Conservation (phyloP, 1,140 invertebrate genomes). For the Drosophila ironensis region DNA sequence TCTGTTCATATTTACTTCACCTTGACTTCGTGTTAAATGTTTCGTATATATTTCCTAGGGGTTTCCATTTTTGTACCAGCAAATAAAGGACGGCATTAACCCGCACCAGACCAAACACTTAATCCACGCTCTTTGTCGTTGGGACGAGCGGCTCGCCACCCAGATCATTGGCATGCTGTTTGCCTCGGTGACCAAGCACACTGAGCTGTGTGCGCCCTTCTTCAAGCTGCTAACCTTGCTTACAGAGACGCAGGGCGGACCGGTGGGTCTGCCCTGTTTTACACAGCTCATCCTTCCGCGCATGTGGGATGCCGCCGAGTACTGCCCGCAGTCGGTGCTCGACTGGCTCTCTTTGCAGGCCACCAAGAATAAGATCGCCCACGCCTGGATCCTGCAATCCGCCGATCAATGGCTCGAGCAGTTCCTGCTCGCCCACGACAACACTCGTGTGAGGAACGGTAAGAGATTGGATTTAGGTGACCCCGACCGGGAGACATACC, state of each 20-base stretch:
- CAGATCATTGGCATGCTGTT: conserved; percentile 95
- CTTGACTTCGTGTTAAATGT: conserved; percentile 44
- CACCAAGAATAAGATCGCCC: conserved; percentile 93
- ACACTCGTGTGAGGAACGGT: conserved; percentile 92
- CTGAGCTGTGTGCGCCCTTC: conserved; percentile 93
- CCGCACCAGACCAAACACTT: conserved; percentile 94
- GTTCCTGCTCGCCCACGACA: conserved; percentile 92
- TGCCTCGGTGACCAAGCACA: conserved; percentile 93
- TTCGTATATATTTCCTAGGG: conserved; percentile 84
- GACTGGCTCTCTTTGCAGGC: conserved; percentile 95
- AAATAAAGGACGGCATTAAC: conserved; percentile 96
- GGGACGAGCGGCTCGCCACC: conserved; percentile 92
- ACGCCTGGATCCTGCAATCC: conserved; percentile 93
- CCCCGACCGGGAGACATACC: too few species aligned
- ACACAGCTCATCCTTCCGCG: conserved; percentile 92
- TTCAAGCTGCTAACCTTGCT: conserved; percentile 93
- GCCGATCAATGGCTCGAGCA: conserved; percentile 95
- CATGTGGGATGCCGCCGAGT: conserved; percentile 95
- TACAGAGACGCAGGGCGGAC: conserved; percentile 89
- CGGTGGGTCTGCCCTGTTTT: conserved; percentile 92
- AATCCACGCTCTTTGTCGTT: conserved; percentile 94
- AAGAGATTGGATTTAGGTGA: conserved; percentile 34
- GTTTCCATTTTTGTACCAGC: conserved; percentile 96
- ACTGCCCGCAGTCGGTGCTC: conserved; percentile 93
- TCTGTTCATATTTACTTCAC: conserved; percentile 1